A percentile compares a stretch with the other conserved stretches of the same genome.
Conservation (phyloP, 2,797 vertebrate species). For the Lycodopsis pacificus region DNA sequence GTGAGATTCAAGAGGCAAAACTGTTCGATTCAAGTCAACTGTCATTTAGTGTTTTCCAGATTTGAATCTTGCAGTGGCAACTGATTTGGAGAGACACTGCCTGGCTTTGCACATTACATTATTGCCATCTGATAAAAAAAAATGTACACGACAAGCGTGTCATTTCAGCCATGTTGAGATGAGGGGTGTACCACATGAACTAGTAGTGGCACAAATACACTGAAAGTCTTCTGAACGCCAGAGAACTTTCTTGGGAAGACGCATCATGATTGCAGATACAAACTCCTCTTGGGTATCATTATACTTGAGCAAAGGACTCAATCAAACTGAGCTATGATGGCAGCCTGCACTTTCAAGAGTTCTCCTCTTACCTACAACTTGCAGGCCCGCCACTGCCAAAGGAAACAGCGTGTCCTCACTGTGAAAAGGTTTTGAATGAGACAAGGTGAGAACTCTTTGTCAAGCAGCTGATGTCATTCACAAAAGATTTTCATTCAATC, state of each 20-base stretch:
- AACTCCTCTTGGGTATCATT: neutral
- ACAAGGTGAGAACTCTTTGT: slow-evolving; percentile 38
- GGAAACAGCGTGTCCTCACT: slow-evolving; percentile 28
- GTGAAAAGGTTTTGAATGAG: slow-evolving; percentile 48
- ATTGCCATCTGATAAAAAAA: neutral
- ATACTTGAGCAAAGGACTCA: neutral
- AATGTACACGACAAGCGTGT: neutral
- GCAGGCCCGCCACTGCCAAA: slow-evolving; percentile 22
- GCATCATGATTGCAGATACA: neutral
- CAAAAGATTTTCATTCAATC: slow-evolving; percentile 71
- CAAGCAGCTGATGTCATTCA: slow-evolving; percentile 68
- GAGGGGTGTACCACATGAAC: neutral
- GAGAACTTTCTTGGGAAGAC: neutral
- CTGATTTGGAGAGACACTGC: neutral
- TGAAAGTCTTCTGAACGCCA: too few species aligned
- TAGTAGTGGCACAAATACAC: too few species aligned
- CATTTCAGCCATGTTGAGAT: too few species aligned
- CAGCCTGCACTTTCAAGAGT: neutral
- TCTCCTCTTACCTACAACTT: slow-evolving; percentile 3
- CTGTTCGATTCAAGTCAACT: slow-evolving; percentile 1
- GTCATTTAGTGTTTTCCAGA: neutral
- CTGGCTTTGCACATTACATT: neutral
- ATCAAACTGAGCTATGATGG: neutral
- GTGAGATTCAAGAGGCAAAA: neutral
- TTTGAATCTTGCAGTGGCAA: neutral